Base-by-base conservation (phyloP, 1,140 invertebrate genomes). In the Orius laevigatus region DNA sequence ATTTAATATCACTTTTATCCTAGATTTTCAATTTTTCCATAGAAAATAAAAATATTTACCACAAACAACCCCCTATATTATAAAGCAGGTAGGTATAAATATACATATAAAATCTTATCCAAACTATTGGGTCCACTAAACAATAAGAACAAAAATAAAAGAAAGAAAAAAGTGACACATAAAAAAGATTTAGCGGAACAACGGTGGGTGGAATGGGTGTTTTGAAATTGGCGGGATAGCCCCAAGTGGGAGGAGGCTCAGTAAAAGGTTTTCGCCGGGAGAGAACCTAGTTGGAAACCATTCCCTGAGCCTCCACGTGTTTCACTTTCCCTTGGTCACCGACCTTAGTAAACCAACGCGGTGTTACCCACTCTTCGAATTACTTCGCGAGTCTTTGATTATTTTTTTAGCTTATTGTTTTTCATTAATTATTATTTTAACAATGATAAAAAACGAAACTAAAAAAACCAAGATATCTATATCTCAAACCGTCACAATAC, bases 281-380 rank as follows among this genome's bases (percentile, higher is more conserved):
- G 12, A 5, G 40, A 31, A 45, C 19, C 43, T 12, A 45, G 43
- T 45, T 31, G 32, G 19, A n/a, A 45, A 45, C 43, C 43, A 25
- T 3, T 8, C 6, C 19, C 43, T 45, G 5, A 45, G 25, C 43
- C 43, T 45, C 43, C 43, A 45, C 43, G 43, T 18, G 43, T 20
- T 6, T 9, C 25, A 12, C 43, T n/a, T 32, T 31, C 25, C 25
- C 43, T 19, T n/a, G 11, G 40, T 45, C 43, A 45, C 43, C 25
- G 43, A 45, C 43, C 43, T 16, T 31, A n/a, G 43, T 20, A 10
- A 45, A n/a, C 25, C 11, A n/a, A 25, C 11, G 43, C 19, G 43
- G n/a, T 19, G 12, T 45, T 16, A 12, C 43, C 43, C 36, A 38
- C 40, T 19, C 12, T 11, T 45, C 43, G 18, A 31, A 31, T 8